These are phyloP conservation scores for Eleginops maclovinus DNA, from an alignment of 2,113 vertebrate genomes.

Conservation along the genomic window DNA sequence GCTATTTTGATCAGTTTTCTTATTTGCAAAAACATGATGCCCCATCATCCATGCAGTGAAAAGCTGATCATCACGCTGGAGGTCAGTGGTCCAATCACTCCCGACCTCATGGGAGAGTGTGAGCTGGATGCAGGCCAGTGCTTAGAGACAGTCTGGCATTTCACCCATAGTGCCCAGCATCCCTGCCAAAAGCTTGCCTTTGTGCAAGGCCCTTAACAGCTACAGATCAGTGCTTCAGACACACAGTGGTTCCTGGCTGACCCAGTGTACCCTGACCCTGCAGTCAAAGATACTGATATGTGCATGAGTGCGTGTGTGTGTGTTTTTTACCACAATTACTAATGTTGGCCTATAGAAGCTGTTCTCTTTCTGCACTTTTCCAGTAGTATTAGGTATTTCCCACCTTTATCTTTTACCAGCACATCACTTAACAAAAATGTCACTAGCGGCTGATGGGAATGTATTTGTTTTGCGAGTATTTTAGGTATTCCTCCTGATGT, in stretches of 20 bases:
- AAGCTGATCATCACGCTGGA: conserved; percentile 44
- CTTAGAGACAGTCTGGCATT: conserved; percentile 63
- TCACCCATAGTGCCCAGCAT: conserved; percentile 40
- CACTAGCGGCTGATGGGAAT: neutral
- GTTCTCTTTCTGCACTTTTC: too few species aligned
- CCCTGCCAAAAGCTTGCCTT: conserved; percentile 55
- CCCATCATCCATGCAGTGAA: conserved; percentile 41
- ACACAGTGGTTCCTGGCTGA: conserved; percentile 61
- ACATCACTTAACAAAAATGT: too few species aligned
- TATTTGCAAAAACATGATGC: conserved; percentile 42
- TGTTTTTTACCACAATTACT: neutral
- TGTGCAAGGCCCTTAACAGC: conserved; percentile 56
- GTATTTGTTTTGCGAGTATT: neutral
- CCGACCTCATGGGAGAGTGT: conserved; percentile 49
- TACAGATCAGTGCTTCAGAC: conserved; percentile 66
- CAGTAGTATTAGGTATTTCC: too few species aligned
- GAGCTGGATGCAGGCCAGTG: conserved; percentile 61
- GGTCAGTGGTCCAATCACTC: conserved; percentile 66
- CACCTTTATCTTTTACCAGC: too few species aligned
- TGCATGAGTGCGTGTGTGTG: neutral
- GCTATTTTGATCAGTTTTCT: conserved; percentile 4
- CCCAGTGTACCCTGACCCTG: conserved; percentile 43
- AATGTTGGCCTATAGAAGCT: too few species aligned
- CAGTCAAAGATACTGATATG: conserved; percentile 6
- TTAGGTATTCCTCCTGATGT: too few species aligned